Base-by-base conservation (phyloP, 1,140 invertebrate genomes). In the Trichonephila clavipes region DNA sequence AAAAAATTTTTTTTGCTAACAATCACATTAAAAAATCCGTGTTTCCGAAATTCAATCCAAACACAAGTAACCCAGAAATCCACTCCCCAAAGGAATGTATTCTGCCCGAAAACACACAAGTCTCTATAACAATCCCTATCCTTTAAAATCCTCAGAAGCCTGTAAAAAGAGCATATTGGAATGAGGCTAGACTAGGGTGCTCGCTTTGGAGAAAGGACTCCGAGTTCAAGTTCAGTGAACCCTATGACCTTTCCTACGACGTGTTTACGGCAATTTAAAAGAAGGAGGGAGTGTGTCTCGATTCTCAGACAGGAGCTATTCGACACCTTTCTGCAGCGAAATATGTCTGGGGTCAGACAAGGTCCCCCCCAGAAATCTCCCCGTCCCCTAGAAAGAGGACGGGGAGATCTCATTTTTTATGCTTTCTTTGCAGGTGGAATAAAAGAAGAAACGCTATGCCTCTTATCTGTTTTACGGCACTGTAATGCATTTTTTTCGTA, bases 231-330 rank as follows among this genome's bases (percentile, higher is more conserved):
- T 82, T 92, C 91, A 87, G n/a, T 87, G 91, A 92, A 86, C 91
- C 62, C 61, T 62, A 40, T 92, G 91, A 92, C 81, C 91, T 92
- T 92, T 58, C 12, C 6, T 66, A 92, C 91, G 82, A 92, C 66
- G 91, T 92, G 91, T 92, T 92, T 92, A 92, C 91, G 2, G 91
- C 91, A 59, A 87, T 92, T 92, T 92, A 90, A 90, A 90, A 58
- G 87, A 51, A 24, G 81, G 28, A 44, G 82, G 81, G 90, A 21
- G 28, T 18, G 69, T 61, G 59, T 51, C 58, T 16, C 16, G 40
- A 81, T 77, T 91, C 59, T 62, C 81, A 87, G 91, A 92, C 91
- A 24, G 90, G 62, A 92, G 82, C 83, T 72, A 86, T 92, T 92
- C 91, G 91, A 92, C 91, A 92, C 91, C 91, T 92, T 72, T 72